A percentile compares a stretch with the other conserved stretches of the same genome.
phyloP scores from a whole-genome alignment of 2,797 vertebrate species.

The Liasis olivaceus region DNA sequence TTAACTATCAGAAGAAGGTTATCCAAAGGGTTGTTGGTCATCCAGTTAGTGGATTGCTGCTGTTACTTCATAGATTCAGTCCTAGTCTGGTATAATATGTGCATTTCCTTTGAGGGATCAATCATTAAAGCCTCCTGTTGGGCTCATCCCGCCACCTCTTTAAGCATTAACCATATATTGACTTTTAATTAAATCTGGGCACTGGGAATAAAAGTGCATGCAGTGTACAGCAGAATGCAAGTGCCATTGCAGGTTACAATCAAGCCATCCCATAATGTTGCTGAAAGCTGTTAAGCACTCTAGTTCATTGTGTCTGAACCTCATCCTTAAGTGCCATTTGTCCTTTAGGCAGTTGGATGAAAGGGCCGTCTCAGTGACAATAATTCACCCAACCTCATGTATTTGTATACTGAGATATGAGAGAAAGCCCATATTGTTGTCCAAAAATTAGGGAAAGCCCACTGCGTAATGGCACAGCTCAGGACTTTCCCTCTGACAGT shows the following conservation, averaged over 20 bases:
- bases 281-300: constrained; percentile 62
- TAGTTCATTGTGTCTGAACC: constrained; percentile 64
- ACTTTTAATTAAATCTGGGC: constrained; percentile 85
- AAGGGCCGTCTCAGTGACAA: background rate
- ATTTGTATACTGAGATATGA: background rate
- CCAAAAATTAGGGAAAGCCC: background rate
- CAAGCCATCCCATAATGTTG: constrained; percentile 67
- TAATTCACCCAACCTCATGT: background rate
- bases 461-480: background rate
- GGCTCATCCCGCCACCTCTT: constrained; percentile 77
- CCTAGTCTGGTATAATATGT: constrained; percentile 59
- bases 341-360: constrained; percentile 43
- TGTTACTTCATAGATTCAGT: constrained; percentile 71
- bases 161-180: constrained; percentile 78
- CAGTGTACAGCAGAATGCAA: constrained; percentile 69
- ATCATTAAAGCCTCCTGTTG: constrained; percentile 84
- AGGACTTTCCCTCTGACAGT: background rate
- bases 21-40: background rate
- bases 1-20: background rate
- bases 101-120: constrained; percentile 71
- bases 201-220: constrained; percentile 74
- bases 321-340: constrained; percentile 45
- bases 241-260: constrained; percentile 64
- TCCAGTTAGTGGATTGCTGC: constrained; percentile 63
- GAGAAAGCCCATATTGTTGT: background rate